phyloP scores from a whole-genome alignment of 2,888 invertebrate genomes.

The Phytoseiulus persimilis region DNA sequence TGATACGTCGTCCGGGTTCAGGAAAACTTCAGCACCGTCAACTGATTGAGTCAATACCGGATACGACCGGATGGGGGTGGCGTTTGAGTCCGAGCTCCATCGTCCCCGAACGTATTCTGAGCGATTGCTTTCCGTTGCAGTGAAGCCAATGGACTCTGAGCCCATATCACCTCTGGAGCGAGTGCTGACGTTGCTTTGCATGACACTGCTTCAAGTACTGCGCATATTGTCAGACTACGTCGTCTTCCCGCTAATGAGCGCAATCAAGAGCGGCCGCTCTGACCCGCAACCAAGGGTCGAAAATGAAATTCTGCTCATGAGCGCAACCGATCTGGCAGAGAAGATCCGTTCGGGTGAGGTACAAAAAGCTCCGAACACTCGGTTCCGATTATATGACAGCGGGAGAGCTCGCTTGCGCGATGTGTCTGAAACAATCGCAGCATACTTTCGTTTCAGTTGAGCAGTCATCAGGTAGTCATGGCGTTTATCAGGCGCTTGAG shows the following conservation, averaged over 20 bases:
- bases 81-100: no score
- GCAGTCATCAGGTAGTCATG: slow-evolving; percentile 44
- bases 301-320: slow-evolving; percentile 49
- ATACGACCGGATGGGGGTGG: no score
- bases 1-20: no score
- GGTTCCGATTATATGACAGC: no score
- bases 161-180: neutral
- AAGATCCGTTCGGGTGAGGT: slow-evolving; percentile 51
- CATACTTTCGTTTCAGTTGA: neutral
- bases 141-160: neutral
- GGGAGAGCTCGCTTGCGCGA: no score
- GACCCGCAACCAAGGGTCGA: slow-evolving; percentile 47
- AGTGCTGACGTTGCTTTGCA: neutral
- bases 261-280: slow-evolving; percentile 10
- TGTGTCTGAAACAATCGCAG: no score
- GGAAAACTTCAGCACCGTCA: no score
- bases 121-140: neutral
- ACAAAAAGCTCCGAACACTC: no score
- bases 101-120: neutral
- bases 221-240: neutral
- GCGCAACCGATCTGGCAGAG: slow-evolving; percentile 49
- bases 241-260: neutral
- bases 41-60: no score
- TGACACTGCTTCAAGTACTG: neutral
- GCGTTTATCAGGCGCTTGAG: slow-evolving; percentile 49